Percentiles rank a stretch among this genome's conserved stretches.
These are phyloP conservation scores for Papilio elwesi DNA, from an alignment of 2,888 invertebrate species.

Conservation along the genomic window DNA sequence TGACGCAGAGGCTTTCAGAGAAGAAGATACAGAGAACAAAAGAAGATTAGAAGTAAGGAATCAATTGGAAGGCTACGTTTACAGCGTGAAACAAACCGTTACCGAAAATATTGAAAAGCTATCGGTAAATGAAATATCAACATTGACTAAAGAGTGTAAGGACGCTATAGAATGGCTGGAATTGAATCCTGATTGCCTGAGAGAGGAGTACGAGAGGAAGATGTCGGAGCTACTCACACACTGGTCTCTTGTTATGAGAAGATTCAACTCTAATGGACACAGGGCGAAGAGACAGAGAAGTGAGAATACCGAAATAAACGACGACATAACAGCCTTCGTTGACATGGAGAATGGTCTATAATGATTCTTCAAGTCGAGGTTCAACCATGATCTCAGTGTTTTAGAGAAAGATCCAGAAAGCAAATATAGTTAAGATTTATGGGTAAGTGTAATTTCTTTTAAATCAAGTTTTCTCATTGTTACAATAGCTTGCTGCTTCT, in stretches of 20 bases:
- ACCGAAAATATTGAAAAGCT: slow-evolving; percentile 54
- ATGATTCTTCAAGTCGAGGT: neutral
- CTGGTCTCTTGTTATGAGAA: slow-evolving; percentile 61
- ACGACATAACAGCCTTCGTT: slow-evolving; percentile 46
- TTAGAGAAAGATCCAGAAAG: neutral
- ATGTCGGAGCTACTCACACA: slow-evolving; percentile 59
- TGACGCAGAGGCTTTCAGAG: slow-evolving; percentile 58
- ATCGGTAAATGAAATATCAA: slow-evolving; percentile 53
- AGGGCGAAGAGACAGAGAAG: slow-evolving; percentile 56
- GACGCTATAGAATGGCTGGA: slow-evolving; percentile 65
- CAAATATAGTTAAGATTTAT: neutral
- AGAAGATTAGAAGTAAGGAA: slow-evolving; percentile 64
- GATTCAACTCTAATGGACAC: slow-evolving; percentile 52
- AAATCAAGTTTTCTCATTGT: neutral
- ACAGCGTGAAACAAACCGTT: slow-evolving; percentile 58
- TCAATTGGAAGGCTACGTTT: slow-evolving; percentile 67
- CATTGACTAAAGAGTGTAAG: slow-evolving; percentile 58
- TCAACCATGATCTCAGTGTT: neutral
- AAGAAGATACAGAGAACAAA: slow-evolving; percentile 65
- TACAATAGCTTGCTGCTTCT: neutral
- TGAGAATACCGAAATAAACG: slow-evolving; percentile 47
- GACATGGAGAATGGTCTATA: slow-evolving; percentile 40
- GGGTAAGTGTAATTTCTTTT: slow-evolving; percentile 26
- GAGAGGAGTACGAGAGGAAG: slow-evolving; percentile 66
- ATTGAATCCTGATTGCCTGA: slow-evolving; percentile 56